Evolutionary conservation across 2,888 invertebrate species (phyloP), one percentile per base, ranked within the genome.

Genomic region (Pollenia labialis): DNA sequence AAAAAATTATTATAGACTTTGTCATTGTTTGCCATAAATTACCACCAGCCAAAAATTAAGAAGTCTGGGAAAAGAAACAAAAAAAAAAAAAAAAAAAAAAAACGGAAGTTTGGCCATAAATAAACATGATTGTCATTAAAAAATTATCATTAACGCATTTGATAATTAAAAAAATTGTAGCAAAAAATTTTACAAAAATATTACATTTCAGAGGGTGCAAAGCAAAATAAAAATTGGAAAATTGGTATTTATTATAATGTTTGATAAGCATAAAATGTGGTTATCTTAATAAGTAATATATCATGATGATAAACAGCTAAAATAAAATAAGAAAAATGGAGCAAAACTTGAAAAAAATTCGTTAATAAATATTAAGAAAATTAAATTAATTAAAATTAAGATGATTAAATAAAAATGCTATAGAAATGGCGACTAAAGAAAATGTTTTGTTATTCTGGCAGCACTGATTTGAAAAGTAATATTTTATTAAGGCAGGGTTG

Each of bases 61-160:
- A 75, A 75, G 50, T 42, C 52, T 18, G 18, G 23, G 56, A 50
- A 58, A 80, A 87, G 16, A 3, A 40, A 48, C 1, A 32, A 23
- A 74, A 81, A 85, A 87, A 84, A 58, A 18, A 44, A 72, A 64
- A 32, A 32, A 32, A 2, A 2, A 32, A 32, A 32, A 6, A 32
- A 72, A 69, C 88, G 88, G 88, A 88, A 88, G 89, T 85, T 80
- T 56, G 76, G 77, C 54, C 82, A 85, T 82, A 81, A 79, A 81
- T 85, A 88, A 88, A 84, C 85, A 74, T 54, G 80, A 76, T 72
- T 75, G 77, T 86, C 84, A 85, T 81, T 83, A 88, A 90, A 90
- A 91, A 90, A 90, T 90, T 92, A 91, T 92, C 91, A 92, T 92
- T 91, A 91, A 92, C 90, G 90, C 92, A 90, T 92, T 92, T 92